A percentile compares a stretch with the other conserved stretches of the same genome.
Evolutionary conservation across 2,113 vertebrate species (phyloP).

Genomic region (Hypomesus transpacificus): DNA sequence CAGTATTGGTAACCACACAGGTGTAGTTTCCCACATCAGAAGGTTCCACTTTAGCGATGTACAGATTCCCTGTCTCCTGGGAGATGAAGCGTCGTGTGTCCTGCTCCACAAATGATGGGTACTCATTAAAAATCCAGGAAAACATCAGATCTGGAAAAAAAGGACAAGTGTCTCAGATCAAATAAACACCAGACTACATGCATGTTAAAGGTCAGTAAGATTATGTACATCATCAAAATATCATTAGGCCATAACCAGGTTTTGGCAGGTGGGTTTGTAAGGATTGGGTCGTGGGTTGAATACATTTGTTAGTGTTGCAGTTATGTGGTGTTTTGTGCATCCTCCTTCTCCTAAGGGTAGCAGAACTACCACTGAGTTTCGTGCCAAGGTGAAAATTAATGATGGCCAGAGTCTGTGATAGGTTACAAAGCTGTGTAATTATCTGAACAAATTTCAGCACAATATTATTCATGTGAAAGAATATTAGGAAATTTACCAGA

Average conservation of each 20-base stretch:
- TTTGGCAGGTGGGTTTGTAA: not conserved
- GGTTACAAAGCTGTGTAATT: constrained; percentile 37
- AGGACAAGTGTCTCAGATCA: constrained; percentile 2
- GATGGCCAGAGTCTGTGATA: constrained; percentile 21
- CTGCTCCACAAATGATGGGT: constrained; percentile 87
- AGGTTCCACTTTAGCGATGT: constrained; percentile 93
- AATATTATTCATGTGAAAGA: not conserved
- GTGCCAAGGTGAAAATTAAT: constrained; percentile 58
- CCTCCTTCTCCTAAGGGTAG: constrained; percentile 32
- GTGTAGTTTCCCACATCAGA: constrained; percentile 96
- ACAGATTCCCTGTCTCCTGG: constrained; percentile 92
- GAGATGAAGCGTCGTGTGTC: constrained; percentile 93
- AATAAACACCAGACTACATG: constrained; percentile 26
- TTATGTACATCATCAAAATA: not conserved
- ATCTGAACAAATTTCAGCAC: constrained; percentile 39
- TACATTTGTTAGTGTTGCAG: constrained; percentile 23
- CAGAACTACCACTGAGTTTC: constrained; percentile 40
- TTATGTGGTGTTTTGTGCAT: constrained; percentile 33
- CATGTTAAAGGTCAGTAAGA: not conserved
- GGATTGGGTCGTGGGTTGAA: no score
- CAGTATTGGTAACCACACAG: constrained; percentile 89
- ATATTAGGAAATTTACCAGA: not conserved
- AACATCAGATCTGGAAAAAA: constrained; percentile 84
- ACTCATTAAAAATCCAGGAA: constrained; percentile 98
- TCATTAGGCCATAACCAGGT: not conserved